Evolutionary conservation across 2,888 invertebrate genomes (phyloP), one percentile per base, ranked within the genome.

Genomic region (Hypercompe scribonia): DNA sequence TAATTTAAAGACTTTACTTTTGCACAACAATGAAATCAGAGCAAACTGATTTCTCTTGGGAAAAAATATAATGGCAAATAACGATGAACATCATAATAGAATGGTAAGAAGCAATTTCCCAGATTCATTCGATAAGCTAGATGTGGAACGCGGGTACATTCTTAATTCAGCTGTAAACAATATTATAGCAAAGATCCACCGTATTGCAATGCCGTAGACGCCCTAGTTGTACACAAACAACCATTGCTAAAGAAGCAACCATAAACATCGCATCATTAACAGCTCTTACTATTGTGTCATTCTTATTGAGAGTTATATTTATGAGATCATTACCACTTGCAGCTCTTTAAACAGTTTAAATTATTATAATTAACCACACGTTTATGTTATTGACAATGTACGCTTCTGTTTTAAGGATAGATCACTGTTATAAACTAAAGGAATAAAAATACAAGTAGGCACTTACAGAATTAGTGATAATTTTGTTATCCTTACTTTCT

Each of bases 61-160:
- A 92, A 92, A 90, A 88, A 89, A 88, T 84, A 83, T 85, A 87
- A 87, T 84, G 73, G 74, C 78, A 90, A 89, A 88, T 87, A 87
- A 87, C 86, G 78, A 84, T 85, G 81, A 86, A 88, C 87, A 86
- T 84, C 80, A 91, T 90, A 93, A 92, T 92, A 87, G 90, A 86
- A 89, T 90, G 86, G 88, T 83, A 87, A 88, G 84, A 91, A 87
- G 90, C 85, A 89, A 91, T 93, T 94, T 95, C 93, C 90, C 93
- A 93, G 91, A 91, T 90, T 89, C 86, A 84, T 90, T 90, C 88
- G 87, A 91, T 89, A 88, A 87, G 86, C 83, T 83, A 85, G 86
- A 94, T 92, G 92, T 93, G 86, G 93, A 91, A 84, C 92, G 89
- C 89, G 87, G 88, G 90, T 88, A 82, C 87, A 90, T 89, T 90